phyloP scores from a whole-genome alignment of 1,140 invertebrate genomes.

The Piezodorus guildinii region DNA sequence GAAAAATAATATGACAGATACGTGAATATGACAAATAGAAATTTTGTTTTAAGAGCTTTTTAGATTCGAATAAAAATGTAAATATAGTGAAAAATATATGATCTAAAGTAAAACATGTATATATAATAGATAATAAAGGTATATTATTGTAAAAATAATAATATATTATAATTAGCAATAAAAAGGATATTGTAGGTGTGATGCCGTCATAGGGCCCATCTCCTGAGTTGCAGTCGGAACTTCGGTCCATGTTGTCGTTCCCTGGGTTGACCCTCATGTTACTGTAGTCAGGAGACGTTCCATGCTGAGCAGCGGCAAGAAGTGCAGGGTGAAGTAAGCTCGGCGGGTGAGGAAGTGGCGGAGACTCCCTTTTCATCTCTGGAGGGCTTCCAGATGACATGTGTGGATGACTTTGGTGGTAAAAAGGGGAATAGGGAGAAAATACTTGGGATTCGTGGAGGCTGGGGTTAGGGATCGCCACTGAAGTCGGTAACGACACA shows the following conservation, averaged over 20 bases:
- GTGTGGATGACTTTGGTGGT: conserved; percentile 41
- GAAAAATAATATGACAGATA: too few species aligned
- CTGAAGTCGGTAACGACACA: conserved; percentile 78
- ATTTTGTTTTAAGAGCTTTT: neutral
- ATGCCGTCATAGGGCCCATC: conserved; percentile 79
- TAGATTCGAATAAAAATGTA: neutral
- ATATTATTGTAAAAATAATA: neutral
- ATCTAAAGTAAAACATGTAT: neutral
- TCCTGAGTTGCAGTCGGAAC: conserved; percentile 77
- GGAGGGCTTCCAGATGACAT: conserved; percentile 30
- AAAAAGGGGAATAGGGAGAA: conserved; percentile 79
- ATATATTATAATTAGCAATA: conserved; percentile 33
- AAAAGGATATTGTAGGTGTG: conserved; percentile 91
- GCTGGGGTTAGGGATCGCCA: conserved; percentile 91
- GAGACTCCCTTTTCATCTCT: conserved; percentile 29
- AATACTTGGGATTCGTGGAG: conserved; percentile 90
- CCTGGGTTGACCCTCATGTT: conserved; percentile 42
- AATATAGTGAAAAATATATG: too few species aligned
- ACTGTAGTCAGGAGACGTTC: conserved; percentile 57
- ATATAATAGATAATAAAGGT: neutral
- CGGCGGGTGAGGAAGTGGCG: conserved; percentile 31
- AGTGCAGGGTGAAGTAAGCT: conserved; percentile 50
- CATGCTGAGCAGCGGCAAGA: conserved; percentile 61
- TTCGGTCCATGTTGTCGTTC: conserved; percentile 60
- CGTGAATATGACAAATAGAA: too few species aligned